Conservation (phyloP, 2,113 vertebrate genomes). For the Reinhardtius hippoglossoides region DNA sequence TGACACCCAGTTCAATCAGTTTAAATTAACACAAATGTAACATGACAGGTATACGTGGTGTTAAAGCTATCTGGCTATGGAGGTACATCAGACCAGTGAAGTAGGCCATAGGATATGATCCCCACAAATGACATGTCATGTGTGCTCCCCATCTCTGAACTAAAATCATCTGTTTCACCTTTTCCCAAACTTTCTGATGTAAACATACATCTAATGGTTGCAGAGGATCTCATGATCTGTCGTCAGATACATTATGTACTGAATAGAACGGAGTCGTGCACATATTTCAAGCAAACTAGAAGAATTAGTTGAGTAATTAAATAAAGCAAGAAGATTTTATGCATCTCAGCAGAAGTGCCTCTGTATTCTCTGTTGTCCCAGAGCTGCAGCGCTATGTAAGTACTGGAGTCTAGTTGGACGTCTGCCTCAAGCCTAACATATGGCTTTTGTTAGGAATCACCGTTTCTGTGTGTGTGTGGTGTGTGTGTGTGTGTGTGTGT, state of each 20-base stretch:
- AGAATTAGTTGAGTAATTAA: constrained; percentile 18
- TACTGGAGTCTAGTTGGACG: constrained; percentile 59
- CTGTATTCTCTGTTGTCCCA: constrained; percentile 30
- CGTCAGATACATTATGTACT: constrained; percentile 2
- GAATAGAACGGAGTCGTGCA: neutral
- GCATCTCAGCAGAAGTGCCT: constrained; percentile 29
- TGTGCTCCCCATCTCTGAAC: neutral
- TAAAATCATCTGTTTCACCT: constrained; percentile 7
- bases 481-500: constrained; percentile 15
- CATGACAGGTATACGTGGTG: too few relatives aligned
- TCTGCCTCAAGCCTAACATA: constrained; percentile 71
- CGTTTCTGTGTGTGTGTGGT: constrained; percentile 35
- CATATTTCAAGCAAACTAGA: constrained; percentile 25
- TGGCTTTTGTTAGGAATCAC: constrained; percentile 84
- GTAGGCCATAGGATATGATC: neutral
- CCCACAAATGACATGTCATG: neutral
- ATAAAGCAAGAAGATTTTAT: constrained; percentile 17
- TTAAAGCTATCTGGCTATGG: neutral
- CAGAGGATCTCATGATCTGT: neutral
- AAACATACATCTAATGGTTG: constrained; percentile 2
- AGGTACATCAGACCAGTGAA: neutral
- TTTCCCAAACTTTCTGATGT: constrained; percentile 27
- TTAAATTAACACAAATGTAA: neutral
- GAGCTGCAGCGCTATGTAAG: constrained; percentile 39
- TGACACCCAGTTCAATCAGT: too few relatives aligned